phyloP scores from a whole-genome alignment of 2,113 vertebrate genomes.

The Sciurus niger region DNA sequence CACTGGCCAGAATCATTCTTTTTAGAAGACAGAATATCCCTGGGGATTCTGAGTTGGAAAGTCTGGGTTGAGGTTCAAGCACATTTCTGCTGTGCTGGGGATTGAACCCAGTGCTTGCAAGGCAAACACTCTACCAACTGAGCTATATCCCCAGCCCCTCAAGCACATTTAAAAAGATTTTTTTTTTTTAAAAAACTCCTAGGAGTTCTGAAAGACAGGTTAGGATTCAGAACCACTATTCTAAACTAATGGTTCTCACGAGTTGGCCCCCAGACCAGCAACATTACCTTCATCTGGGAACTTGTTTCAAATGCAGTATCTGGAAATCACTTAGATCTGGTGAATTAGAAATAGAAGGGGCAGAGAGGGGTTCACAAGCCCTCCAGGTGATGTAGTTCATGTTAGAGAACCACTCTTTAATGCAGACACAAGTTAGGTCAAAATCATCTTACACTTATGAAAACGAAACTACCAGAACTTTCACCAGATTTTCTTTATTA shows the following conservation, averaged over 20 bases:
- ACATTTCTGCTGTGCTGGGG: neutral
- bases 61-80: neutral
- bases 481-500: neutral
- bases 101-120: too few species aligned
- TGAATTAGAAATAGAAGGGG: neutral
- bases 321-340: neutral
- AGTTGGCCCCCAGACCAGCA: neutral
- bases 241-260: neutral
- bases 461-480: constrained; percentile 3
- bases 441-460: neutral
- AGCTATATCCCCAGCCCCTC: too few species aligned
- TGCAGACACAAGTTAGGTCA: neutral
- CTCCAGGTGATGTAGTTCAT: neutral
- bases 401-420: neutral
- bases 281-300: neutral
- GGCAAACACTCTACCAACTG: too few species aligned
- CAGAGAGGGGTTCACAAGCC: neutral
- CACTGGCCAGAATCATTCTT: too few species aligned
- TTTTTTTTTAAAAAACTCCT: neutral
- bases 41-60: neutral
- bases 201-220: neutral
- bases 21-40: neutral
- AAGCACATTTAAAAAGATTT: neutral
- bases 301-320: neutral
- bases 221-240: neutral